Conservation (phyloP, 2,797 vertebrate species). For the Anguilla megastoma region DNA sequence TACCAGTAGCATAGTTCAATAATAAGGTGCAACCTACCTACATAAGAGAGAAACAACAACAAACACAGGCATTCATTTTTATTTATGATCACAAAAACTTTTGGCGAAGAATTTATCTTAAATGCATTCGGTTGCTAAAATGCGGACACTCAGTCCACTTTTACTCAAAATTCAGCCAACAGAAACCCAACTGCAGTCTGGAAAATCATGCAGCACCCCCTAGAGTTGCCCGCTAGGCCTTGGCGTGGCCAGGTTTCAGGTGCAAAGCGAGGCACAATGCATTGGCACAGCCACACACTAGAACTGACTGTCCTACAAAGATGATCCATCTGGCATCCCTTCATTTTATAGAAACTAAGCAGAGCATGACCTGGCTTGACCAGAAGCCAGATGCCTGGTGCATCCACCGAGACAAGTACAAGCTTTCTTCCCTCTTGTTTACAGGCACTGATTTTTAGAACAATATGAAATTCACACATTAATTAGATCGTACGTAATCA, state of each 20-base stretch:
- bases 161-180: too few species aligned
- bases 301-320: not conserved
- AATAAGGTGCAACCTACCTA: not conserved
- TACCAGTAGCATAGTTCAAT: not conserved
- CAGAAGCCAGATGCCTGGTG: not conserved
- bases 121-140: too few species aligned
- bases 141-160: too few species aligned
- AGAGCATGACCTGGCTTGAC: not conserved
- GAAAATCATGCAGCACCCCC: too few species aligned
- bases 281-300: not conserved
- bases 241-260: too few species aligned
- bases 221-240: too few species aligned
- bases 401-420: not conserved
- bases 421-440: conserved; percentile 1
- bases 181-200: too few species aligned
- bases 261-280: not conserved
- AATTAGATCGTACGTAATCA: not conserved
- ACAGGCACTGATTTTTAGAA: not conserved
- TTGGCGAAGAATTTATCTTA: too few species aligned
- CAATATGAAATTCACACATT: conserved; percentile 3
- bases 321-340: not conserved
- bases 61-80: not conserved
- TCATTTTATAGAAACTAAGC: not conserved
- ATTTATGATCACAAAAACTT: too few species aligned
- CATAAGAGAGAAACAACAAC: not conserved